Base-by-base conservation (phyloP, 2,113 vertebrate species). In the Echinops telfairi region DNA sequence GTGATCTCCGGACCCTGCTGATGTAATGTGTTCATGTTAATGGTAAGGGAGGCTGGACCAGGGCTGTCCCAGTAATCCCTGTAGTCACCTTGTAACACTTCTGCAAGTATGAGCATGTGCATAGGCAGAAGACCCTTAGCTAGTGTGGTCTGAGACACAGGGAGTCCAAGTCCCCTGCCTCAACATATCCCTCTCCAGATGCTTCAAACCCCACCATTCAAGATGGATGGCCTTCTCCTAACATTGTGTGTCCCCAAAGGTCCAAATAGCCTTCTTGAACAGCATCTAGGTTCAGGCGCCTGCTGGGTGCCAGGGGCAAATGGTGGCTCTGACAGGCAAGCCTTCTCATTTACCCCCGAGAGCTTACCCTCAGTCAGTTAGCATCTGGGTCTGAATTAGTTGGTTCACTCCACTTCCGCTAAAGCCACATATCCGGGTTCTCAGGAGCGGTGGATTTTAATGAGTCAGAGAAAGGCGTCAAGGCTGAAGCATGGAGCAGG, bases 21-120 rank as follows among this genome's bases (percentile, higher is more conserved):
- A 70, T 23, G 36, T 29, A 71, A 86, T 31, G 31, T 86, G 71
- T 19, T 88, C 83, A 53, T 29, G 80, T 87, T 76, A 86, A 73
- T 20, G 68, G 78, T 83, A 62, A 43, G 80, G 12, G 15, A 33
- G 90, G 19, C 47, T 83, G 81, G 80, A 40, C 71, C 8, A 36
- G 12, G 6, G 9, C 3, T 25, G 33, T 23, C 17, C 60, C 11
- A 70, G 5, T 27, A 33, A 23, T 62, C 23, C 23, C 31, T 75
- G 60, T 40, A 43, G 15, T 71, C 75, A 33, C 27, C 81, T 82
- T 36, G 38, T 9, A 92, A 86, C n/a, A 76, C 47, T 53, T 53
- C 47, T 53, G 47, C 9, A 53, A 53, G 47, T 53, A 4, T 11
- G 12, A 8, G 47, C 47, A 53, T 53, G 47, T 53, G 47, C 9